Conservation (phyloP, 1,140 invertebrate species). For the Tetragnatha versicolor region DNA sequence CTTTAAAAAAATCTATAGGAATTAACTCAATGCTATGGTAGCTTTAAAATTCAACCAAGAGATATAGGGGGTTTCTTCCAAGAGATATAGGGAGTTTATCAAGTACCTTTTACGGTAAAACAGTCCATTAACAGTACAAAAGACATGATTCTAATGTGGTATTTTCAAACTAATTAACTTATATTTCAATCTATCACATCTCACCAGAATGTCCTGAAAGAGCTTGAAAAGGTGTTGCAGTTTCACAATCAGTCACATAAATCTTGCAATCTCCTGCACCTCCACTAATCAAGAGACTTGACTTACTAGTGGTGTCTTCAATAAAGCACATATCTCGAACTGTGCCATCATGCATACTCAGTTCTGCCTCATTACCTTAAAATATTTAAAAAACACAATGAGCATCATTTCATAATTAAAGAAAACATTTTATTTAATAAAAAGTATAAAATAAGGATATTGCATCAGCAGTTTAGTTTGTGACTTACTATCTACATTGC, state of each 20-base stretch:
- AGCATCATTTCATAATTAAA: background rate
- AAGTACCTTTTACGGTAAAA: too few relatives aligned
- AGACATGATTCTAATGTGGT: too few relatives aligned
- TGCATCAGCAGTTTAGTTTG: background rate
- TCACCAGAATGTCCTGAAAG: slow-evolving; percentile 87
- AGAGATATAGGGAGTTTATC: too few relatives aligned
- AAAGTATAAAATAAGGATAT: background rate
- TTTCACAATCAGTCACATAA: slow-evolving; percentile 96
- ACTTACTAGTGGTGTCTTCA: slow-evolving; percentile 90
- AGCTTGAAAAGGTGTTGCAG: slow-evolving; percentile 90
- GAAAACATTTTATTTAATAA: background rate
- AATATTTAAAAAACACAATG: too few relatives aligned
- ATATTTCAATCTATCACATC: too few relatives aligned
- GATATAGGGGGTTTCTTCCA: too few relatives aligned
- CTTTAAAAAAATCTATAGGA: too few relatives aligned
- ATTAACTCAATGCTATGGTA: too few relatives aligned
- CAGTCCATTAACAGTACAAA: too few relatives aligned
- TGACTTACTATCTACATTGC: slow-evolving; percentile 76
- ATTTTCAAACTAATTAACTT: too few relatives aligned
- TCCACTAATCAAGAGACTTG: slow-evolving; percentile 90
- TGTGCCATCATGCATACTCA: slow-evolving; percentile 98
- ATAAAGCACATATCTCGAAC: slow-evolving; percentile 96
- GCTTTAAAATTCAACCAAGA: too few relatives aligned
- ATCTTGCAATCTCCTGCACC: slow-evolving; percentile 99
- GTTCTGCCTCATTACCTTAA: slow-evolving; percentile 79